These are phyloP conservation scores for Dryoscopus gambensis DNA, from an alignment of 2,113 vertebrate species.

Conservation along the genomic window DNA sequence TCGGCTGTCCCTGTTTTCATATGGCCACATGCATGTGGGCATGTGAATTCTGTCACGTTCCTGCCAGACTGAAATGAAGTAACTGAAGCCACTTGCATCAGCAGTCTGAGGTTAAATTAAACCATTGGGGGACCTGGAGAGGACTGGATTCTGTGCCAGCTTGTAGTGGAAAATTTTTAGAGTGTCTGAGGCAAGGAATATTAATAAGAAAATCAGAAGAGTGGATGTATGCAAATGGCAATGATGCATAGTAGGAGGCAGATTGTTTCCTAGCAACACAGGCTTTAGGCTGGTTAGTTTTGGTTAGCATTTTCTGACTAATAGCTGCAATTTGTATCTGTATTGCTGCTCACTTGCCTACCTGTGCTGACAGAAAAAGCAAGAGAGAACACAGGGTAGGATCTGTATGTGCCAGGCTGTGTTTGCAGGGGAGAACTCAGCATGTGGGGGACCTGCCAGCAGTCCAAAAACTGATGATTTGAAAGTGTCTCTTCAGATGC, in stretches of 20 bases:
- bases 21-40: rapidly evolving
- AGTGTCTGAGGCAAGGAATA: neutral
- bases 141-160: neutral
- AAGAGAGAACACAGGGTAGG: neutral
- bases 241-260: neutral
- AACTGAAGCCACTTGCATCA: neutral
- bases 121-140: neutral
- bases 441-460: neutral
- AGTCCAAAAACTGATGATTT: neutral
- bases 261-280: slow-evolving; percentile 53
- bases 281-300: slow-evolving; percentile 18
- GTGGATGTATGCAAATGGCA: neutral
- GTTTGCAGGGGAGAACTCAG: neutral
- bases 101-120: neutral
- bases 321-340: neutral
- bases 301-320: slow-evolving; percentile 39
- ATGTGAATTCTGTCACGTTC: neutral
- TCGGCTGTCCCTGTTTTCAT: neutral
- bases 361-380: neutral
- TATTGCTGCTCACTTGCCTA: neutral
- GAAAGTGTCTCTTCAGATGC: neutral
- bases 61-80: neutral
- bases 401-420: neutral
- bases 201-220: slow-evolving; percentile 9
- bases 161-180: neutral